A percentile compares a stretch with the other conserved stretches of the same genome.
These are phyloP conservation scores for Drosophila gunungcola DNA, from an alignment of 1,140 invertebrate genomes.

Conservation along the genomic window DNA sequence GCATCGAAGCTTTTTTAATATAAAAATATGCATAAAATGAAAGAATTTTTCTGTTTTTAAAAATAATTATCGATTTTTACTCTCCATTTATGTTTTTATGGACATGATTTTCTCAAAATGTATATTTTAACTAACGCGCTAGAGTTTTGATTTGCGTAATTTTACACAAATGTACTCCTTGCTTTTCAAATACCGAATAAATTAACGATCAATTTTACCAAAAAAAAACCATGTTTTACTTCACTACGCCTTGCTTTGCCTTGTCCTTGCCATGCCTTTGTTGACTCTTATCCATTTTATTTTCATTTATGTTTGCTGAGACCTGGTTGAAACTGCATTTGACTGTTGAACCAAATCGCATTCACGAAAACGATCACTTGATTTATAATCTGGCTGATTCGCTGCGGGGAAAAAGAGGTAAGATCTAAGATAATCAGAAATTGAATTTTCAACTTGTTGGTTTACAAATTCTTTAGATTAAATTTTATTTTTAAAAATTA, in stretches of 20 bases:
- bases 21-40: background rate
- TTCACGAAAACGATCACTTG: background rate
- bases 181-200: slow-evolving; percentile 63
- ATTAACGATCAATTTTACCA: slow-evolving; percentile 58
- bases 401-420: slow-evolving; percentile 36
- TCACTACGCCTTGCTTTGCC: slow-evolving; percentile 27
- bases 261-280: slow-evolving; percentile 19
- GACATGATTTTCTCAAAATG: slow-evolving; percentile 6
- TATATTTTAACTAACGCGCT: slow-evolving; percentile 35
- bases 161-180: slow-evolving; percentile 50
- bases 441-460: background rate
- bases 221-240: slow-evolving; percentile 59
- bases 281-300: slow-evolving; percentile 45
- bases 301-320: slow-evolving; percentile 35
- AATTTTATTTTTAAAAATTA: slow-evolving; percentile 57
- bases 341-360: background rate
- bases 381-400: slow-evolving; percentile 11
- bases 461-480: slow-evolving; percentile 10
- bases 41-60: background rate
- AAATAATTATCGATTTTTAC: background rate
- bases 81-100: background rate
- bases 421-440: background rate
- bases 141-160: slow-evolving; percentile 53
- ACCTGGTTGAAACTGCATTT: slow-evolving; percentile 5
- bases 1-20: background rate